A percentile compares a stretch with the other conserved stretches of the same genome.
phyloP scores from a whole-genome alignment of 2,113 vertebrate genomes.

The Colaptes auratus region DNA sequence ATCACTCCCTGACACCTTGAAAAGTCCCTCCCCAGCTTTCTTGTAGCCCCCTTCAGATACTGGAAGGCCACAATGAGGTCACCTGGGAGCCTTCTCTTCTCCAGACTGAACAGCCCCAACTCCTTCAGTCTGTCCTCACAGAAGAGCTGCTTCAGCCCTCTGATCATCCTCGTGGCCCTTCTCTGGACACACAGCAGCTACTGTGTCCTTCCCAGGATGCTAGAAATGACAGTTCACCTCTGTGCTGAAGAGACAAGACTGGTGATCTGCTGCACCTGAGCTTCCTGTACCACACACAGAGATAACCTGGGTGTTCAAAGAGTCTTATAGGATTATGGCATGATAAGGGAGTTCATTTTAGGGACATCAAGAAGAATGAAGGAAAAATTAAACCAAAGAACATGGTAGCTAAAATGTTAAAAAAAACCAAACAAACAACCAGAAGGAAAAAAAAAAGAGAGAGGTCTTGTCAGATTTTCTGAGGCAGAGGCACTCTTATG shows the following conservation, averaged over 20 bases:
- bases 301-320: not conserved
- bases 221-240: not conserved
- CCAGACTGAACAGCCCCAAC: too few species aligned
- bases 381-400: not conserved
- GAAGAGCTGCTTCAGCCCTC: too few species aligned
- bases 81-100: too few species aligned
- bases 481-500: not conserved
- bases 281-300: not conserved
- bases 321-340: not conserved
- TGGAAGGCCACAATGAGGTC: too few species aligned
- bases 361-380: not conserved
- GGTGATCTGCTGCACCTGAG: not conserved
- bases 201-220: not conserved
- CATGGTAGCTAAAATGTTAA: too few species aligned
- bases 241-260: not conserved
- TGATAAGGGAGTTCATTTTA: not conserved
- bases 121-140: too few species aligned
- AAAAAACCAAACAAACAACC: too few species aligned
- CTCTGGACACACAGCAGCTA: not conserved
- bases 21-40: too few species aligned
- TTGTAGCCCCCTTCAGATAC: too few species aligned
- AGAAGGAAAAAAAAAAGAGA: not conserved
- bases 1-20: too few species aligned
- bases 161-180: too few species aligned
- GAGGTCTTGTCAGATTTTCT: not conserved